Conservation (phyloP, 1,140 invertebrate genomes). For the Diabrotica undecimpunctata region DNA sequence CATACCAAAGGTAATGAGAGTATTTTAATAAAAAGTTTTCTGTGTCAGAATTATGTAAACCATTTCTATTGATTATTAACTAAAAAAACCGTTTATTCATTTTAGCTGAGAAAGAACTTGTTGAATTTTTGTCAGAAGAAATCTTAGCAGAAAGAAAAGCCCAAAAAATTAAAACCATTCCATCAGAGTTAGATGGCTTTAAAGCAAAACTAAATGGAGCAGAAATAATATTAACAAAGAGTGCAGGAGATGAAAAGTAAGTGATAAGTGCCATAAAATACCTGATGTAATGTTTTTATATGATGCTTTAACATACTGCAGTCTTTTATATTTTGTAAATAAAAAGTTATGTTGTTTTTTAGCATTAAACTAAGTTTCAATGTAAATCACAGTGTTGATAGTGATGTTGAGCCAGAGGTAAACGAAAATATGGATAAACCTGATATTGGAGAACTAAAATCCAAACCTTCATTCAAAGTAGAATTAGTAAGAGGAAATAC, state of each 20-base stretch:
- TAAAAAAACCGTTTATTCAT: neutral
- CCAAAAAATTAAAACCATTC: slow-evolving; percentile 69
- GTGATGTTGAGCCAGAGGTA: slow-evolving; percentile 64
- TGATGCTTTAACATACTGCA: neutral
- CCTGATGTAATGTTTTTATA: neutral
- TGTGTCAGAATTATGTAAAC: neutral
- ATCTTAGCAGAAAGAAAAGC: slow-evolving; percentile 82
- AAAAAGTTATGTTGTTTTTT: slow-evolving; percentile 24
- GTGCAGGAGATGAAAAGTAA: slow-evolving; percentile 73
- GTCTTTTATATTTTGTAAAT: neutral
- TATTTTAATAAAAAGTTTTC: neutral
- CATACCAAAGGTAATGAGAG: slow-evolving; percentile 65
- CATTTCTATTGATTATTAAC: too few species aligned
- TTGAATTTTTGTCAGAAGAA: slow-evolving; percentile 84
- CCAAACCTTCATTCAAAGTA: slow-evolving; percentile 82
- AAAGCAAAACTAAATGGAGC: slow-evolving; percentile 69
- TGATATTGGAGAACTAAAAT: slow-evolving; percentile 76
- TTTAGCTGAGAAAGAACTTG: slow-evolving; percentile 78
- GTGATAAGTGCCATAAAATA: slow-evolving; percentile 1
- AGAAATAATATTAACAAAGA: slow-evolving; percentile 73
- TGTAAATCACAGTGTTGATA: slow-evolving; percentile 86
- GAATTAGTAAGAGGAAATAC: slow-evolving; percentile 72
- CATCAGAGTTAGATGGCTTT: slow-evolving; percentile 76
- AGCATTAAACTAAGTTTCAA: slow-evolving; percentile 78
- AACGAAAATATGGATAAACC: slow-evolving; percentile 62